phyloP scores from a whole-genome alignment of 2,113 vertebrate species.

The Upupa epops region DNA sequence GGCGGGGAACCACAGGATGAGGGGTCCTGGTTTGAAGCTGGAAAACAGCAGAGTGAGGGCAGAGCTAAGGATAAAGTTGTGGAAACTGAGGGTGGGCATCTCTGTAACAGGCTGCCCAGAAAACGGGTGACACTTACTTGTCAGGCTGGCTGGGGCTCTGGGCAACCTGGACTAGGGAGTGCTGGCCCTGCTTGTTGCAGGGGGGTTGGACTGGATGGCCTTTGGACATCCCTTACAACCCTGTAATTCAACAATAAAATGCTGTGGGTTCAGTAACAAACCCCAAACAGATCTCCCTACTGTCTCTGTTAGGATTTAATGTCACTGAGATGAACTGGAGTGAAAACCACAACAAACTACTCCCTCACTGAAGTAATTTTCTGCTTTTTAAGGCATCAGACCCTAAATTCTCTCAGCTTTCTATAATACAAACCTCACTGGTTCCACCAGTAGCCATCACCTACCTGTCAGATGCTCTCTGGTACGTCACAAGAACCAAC shows the following conservation, averaged over 20 bases:
- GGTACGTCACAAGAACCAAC: background rate
- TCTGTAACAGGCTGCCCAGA: too few species aligned
- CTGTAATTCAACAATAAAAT: background rate
- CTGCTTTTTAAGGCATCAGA: background rate
- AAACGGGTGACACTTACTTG: too few species aligned
- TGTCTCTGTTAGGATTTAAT: background rate
- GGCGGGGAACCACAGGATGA: too few species aligned
- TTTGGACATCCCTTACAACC: too few species aligned
- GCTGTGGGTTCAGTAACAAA: background rate
- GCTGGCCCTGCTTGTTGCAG: too few species aligned
- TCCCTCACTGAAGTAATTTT: accelerated
- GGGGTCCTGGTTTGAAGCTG: too few species aligned
- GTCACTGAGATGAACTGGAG: background rate
- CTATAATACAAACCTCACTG: accelerated
- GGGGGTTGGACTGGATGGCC: too few species aligned
- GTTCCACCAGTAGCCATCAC: accelerated
- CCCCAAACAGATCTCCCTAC: background rate
- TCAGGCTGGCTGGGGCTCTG: too few species aligned
- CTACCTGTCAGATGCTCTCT: background rate
- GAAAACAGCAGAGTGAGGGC: too few species aligned
- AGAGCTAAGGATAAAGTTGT: too few species aligned
- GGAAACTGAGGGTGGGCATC: too few species aligned
- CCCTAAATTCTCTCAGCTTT: background rate
- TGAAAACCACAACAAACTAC: background rate
- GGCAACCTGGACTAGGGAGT: too few species aligned